phyloP scores from a whole-genome alignment of 2,113 vertebrate genomes.

The Carollia perspicillata region DNA sequence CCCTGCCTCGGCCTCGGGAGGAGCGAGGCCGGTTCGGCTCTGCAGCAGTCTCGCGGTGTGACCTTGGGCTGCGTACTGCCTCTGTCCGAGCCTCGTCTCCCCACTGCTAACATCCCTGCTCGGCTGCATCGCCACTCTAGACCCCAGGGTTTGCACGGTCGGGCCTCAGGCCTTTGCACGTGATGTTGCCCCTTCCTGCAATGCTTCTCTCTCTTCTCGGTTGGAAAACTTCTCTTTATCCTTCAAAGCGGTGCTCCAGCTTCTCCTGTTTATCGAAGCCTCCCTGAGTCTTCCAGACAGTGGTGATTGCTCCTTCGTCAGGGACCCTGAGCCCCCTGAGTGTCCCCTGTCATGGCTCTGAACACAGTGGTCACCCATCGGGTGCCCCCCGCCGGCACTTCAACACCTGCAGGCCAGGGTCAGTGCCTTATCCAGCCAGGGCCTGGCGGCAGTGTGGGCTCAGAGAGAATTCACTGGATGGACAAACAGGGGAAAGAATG shows the following conservation, averaged over 20 bases:
- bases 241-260: not conserved
- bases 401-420: not conserved
- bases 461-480: not conserved
- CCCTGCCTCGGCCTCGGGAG: not conserved
- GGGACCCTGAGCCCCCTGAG: not conserved
- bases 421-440: not conserved
- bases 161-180: not conserved
- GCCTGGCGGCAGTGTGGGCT: not conserved
- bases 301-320: not conserved
- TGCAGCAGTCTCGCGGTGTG: not conserved
- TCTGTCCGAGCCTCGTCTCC: not conserved
- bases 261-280: not conserved
- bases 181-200: not conserved
- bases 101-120: not conserved
- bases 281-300: not conserved
- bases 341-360: not conserved
- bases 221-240: not conserved
- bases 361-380: not conserved
- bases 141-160: not conserved
- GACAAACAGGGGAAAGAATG: not conserved
- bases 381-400: not conserved
- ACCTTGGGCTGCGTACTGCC: not conserved
- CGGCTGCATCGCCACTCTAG: accelerated
- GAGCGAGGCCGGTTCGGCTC: not conserved
- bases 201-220: not conserved